These are phyloP conservation scores for Hyposoter dolosus DNA, from an alignment of 2,888 invertebrate species.

Conservation along the genomic window DNA sequence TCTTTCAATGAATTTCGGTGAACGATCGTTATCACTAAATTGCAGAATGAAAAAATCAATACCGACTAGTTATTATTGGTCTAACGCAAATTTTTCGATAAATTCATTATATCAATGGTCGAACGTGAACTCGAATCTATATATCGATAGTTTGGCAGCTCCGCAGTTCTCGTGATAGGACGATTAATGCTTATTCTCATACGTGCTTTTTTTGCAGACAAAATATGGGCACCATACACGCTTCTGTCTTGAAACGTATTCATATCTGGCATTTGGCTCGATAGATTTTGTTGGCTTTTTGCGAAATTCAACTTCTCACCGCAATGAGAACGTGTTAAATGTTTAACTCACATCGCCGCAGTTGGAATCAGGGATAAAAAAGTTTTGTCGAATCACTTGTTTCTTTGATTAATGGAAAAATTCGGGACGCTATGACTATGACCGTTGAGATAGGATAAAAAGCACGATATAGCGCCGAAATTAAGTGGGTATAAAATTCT, in stretches of 20 bases:
- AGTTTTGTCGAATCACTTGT: background rate
- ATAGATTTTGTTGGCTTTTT: background rate
- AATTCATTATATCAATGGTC: too few species aligned
- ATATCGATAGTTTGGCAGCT: too few species aligned
- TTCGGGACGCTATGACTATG: background rate
- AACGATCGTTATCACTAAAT: background rate
- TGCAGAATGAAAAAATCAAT: background rate
- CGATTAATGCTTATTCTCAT: background rate
- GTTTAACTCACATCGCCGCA: background rate
- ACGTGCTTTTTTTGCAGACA: background rate
- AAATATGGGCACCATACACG: background rate
- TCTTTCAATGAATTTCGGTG: background rate
- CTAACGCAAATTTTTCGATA: too few species aligned
- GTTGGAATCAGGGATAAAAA: background rate
- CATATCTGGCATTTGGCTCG: background rate
- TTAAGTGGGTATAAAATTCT: conserved; percentile 50
- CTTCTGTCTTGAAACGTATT: background rate
- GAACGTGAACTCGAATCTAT: too few species aligned
- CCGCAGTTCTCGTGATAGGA: too few species aligned
- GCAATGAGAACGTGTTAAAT: background rate
- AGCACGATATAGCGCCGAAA: conserved; percentile 15
- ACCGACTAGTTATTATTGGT: too few species aligned
- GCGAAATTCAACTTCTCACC: background rate
- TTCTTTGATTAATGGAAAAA: background rate
- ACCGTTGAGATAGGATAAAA: background rate